Base-by-base conservation (phyloP, 2,113 vertebrate species). In the Saguinus imperator region DNA sequence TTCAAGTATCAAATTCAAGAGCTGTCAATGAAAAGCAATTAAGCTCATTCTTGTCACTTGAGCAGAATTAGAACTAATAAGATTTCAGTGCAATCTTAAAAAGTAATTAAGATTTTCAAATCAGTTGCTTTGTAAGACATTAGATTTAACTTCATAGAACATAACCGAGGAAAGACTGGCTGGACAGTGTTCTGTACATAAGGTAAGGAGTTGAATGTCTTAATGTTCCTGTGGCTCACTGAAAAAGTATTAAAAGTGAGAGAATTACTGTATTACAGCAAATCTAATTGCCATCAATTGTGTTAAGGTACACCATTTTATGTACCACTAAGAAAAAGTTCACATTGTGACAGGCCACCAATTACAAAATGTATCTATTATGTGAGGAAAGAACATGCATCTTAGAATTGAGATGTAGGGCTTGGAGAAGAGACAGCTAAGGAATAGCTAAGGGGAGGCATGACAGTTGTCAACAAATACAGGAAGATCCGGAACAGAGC, bases 161-260 rank as follows among this genome's bases (percentile, higher is more conserved):
- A 92, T 93, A 85, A 75, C 57, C 32, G 52, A 82, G 50, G 72
- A 77, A 29, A 87, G 61, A 89, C 25, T 85, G 29, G 8, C 48
- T 64, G 48, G 43, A 52, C 23, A 76, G 37, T 83, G 70, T 87
- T 95, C 8, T 50, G 23, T 70, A 8, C 17, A 37, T 68, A 48
- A 91, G 94, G 52, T 96, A 96, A 93, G 32, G 21, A 86, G 14
- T 58, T 87, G 64, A 72, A 45, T 80, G 21, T 73, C 40, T 58
- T 48, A 27, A 58, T 94, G 35, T 84, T 48, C 48, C 79, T 64
- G 18, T 50, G 14, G 10, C 61, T 91, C 32, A 80, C 1, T 94
- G 58, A 86, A 92, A 91, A 90, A 45, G 1, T 64, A 8, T 21
- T 95, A 43, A 17, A 17, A 66, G 32, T 73, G n/a, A 58, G 21